These are phyloP conservation scores for Caenorhabditis tropicalis DNA, from an alignment of 1,140 invertebrate genomes.

Conservation along the genomic window DNA sequence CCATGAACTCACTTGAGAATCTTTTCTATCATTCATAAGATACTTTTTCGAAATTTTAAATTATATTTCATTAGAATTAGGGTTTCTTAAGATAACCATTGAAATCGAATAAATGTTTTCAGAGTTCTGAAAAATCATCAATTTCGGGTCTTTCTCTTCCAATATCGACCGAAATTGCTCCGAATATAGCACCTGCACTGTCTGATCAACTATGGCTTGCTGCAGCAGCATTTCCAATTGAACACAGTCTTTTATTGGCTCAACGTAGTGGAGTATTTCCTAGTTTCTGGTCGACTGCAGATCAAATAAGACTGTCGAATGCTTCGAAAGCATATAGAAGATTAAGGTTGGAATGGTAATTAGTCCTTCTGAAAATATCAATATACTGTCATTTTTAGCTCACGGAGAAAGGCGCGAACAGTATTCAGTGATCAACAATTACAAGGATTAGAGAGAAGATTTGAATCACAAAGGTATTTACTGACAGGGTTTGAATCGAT, in stretches of 20 bases:
- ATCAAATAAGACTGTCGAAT: slow-evolving; percentile 46
- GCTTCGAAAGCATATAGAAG: slow-evolving; percentile 48
- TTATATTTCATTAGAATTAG: too few species aligned
- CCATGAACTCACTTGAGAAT: too few species aligned
- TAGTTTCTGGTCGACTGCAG: slow-evolving; percentile 48
- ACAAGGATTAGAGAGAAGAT: slow-evolving; percentile 88
- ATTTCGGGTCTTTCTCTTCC: background rate
- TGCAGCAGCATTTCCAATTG: slow-evolving; percentile 34
- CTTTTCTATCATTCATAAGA: too few species aligned
- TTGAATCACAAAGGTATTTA: slow-evolving; percentile 81
- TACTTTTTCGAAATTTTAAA: too few species aligned
- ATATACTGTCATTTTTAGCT: background rate
- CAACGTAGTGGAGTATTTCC: slow-evolving; percentile 45
- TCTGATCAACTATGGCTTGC: slow-evolving; percentile 18
- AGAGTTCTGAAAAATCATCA: slow-evolving; percentile 12
- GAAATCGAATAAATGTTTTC: background rate
- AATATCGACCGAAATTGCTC: background rate
- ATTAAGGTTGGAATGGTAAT: slow-evolving; percentile 31
- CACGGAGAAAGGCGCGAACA: slow-evolving; percentile 77
- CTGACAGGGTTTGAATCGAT: too few species aligned
- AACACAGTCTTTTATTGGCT: slow-evolving; percentile 45
- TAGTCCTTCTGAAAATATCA: background rate
- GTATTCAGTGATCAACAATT: slow-evolving; percentile 97
- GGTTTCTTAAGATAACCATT: too few species aligned
- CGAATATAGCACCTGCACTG: background rate